Evolutionary conservation across 2,888 invertebrate species (phyloP), one percentile per base, ranked within the genome.

Genomic region (Epiblema foenella): DNA sequence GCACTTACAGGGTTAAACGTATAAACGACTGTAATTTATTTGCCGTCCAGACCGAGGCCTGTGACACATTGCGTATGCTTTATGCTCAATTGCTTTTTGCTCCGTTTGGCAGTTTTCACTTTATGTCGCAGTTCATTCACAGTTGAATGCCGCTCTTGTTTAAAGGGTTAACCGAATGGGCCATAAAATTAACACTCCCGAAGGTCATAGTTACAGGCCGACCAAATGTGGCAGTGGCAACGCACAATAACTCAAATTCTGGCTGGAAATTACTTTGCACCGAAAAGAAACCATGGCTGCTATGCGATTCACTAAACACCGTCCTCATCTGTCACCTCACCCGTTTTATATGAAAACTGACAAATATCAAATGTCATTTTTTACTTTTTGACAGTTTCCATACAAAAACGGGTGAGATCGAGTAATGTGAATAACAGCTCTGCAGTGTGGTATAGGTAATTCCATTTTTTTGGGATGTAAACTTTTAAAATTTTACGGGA

Each of bases 21-120:
- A 81, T 83, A 82, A 85, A 83, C 84, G 86, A 82, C 81, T 78
- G 81, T 81, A 87, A 88, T 89, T 88, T 89, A 86, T 88, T 81
- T 79, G 83, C 78, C 82, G 79, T 81, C 81, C 79, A 69, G 69
- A 58, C 78, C 77, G 77, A 77, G 73, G 82, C 82, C 83, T 81
- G 77, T 79, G 80, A 79, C 81, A 77, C 77, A 78, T 77, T 73
- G 73, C 69, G 68, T 66, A 64, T 65, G 69, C 66, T 74, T 68
- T 69, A 73, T 37, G 37, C 59, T 56, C 64, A 56, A 67, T 73
- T 68, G 65, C 58, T 58, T 65, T 71, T 66, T 70, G 58, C 66
- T 71, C 56, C 46, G 18, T 69, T 65, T 65, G 39, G 58, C 70
- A 52, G 59, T 58, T 71, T 73, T 71, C 63, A 72, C 68, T 64